phyloP scores from a whole-genome alignment of 2,797 vertebrate species.

The Anisognathus igniventris region DNA sequence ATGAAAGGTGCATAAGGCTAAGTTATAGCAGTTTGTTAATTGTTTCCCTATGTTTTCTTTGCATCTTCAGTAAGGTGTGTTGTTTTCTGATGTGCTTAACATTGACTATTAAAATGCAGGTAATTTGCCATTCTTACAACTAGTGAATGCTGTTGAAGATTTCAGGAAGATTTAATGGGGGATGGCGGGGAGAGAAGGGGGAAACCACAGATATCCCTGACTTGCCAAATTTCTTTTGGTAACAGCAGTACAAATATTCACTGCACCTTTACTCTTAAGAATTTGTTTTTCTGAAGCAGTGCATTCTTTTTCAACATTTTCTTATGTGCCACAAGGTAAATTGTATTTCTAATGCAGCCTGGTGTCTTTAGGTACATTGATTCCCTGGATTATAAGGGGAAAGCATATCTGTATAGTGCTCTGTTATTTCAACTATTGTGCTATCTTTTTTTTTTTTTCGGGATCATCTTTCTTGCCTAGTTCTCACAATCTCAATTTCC shows the following conservation, averaged over 20 bases:
- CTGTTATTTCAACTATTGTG: not conserved
- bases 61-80: not conserved
- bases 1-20: not conserved
- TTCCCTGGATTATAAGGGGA: not conserved
- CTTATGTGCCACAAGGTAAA: not conserved
- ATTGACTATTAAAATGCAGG: not conserved
- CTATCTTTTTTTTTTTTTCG: not conserved
- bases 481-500: not conserved
- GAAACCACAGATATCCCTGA: not conserved
- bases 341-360: not conserved
- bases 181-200: accelerated
- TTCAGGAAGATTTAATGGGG: not conserved
- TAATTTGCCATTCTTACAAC: not conserved
- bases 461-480: not conserved
- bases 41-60: not conserved
- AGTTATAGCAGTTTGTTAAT: not conserved
- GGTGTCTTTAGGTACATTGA: not conserved
- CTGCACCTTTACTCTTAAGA: not conserved
- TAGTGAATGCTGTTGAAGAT: not conserved
- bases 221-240: not conserved
- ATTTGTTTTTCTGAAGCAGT: not conserved
- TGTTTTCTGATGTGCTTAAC: not conserved
- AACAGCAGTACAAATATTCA: not conserved
- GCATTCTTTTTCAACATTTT: not conserved
- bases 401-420: not conserved